Conservation (phyloP, 2,797 vertebrate genomes). For the Hylomyscus alleni region DNA sequence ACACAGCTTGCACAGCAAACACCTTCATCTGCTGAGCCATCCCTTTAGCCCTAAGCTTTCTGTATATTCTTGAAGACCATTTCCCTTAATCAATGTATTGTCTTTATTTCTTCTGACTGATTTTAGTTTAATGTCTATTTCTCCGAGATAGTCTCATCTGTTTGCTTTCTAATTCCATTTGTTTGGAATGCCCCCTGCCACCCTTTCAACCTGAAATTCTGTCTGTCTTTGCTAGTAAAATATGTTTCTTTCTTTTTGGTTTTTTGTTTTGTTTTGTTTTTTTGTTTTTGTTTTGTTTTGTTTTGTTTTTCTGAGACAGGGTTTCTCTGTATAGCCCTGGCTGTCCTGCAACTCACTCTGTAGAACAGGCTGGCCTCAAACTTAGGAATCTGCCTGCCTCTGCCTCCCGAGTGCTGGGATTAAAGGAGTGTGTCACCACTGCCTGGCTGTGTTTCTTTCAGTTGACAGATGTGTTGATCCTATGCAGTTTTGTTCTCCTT, state of each 20-base stretch:
- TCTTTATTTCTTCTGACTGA: not conserved
- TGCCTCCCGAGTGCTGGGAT: no score
- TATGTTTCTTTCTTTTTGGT: not conserved
- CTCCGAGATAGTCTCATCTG: no score
- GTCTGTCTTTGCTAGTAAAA: not conserved
- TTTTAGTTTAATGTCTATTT: not conserved
- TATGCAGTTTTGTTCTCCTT: not conserved
- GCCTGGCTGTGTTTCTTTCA: not conserved
- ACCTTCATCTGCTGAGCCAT: not conserved
- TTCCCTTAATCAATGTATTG: not conserved
- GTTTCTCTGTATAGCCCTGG: no score
- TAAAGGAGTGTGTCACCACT: no score
- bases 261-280: no score
- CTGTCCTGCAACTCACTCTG: no score
- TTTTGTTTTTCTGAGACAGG: no score
- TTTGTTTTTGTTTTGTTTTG: no score
- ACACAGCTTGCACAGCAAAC: no score
- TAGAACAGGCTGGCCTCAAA: no score
- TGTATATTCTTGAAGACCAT: not conserved
- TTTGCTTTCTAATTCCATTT: not conserved
- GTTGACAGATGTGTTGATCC: not conserved
- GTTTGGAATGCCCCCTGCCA: not conserved
- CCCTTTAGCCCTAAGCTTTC: not conserved
- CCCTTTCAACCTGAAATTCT: not conserved
- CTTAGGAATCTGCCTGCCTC: no score